phyloP scores from a whole-genome alignment of 1,140 invertebrate genomes.

The Rhagoletis pomonella region DNA sequence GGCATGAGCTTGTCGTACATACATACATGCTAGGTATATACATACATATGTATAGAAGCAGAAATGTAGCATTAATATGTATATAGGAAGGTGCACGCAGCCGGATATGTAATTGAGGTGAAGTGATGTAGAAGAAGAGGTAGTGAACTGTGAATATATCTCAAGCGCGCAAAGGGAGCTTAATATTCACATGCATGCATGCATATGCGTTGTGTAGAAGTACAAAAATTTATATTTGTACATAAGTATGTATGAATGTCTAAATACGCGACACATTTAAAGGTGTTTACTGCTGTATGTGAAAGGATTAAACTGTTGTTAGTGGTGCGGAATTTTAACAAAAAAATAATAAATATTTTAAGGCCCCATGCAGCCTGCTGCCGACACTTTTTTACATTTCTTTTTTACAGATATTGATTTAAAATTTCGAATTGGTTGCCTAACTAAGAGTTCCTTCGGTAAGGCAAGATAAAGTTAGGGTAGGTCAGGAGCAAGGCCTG shows the following conservation, averaged over 20 bases:
- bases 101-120: constrained; percentile 28
- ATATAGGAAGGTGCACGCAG: not conserved
- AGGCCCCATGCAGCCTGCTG: too few species aligned
- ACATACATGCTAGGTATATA: not conserved
- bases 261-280: not conserved
- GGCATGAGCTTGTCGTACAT: not conserved
- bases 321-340: not conserved
- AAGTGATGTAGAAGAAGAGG: constrained; percentile 27
- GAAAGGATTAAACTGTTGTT: not conserved
- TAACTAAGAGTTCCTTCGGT: too few species aligned
- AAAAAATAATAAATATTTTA: not conserved
- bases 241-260: not conserved
- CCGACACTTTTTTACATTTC: too few species aligned
- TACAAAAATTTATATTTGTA: not conserved
- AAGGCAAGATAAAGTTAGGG: too few species aligned
- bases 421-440: too few species aligned
- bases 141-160: constrained; percentile 24
- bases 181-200: not conserved
- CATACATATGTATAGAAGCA: not conserved
- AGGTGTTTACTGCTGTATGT: not conserved
- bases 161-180: not conserved
- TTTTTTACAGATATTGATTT: too few species aligned
- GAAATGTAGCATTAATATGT: too few species aligned
- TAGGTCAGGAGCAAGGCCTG: too few species aligned
- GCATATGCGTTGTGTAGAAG: not conserved